Evolutionary conservation across 2,888 invertebrate genomes (phyloP).

Genomic region (Eupithecia inturbata): DNA sequence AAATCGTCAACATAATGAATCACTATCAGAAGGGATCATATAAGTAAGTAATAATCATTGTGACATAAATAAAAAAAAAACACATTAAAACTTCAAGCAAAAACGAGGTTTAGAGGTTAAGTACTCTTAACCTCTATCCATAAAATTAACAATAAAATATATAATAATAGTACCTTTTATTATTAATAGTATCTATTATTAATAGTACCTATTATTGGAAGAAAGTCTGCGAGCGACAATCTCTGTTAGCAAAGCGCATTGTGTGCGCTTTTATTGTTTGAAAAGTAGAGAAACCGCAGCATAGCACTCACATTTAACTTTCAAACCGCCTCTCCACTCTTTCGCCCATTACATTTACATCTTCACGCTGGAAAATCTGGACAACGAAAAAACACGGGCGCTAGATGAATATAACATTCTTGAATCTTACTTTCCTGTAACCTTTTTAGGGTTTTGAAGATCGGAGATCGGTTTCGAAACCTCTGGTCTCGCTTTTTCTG

Average conservation of each 20-base stretch:
- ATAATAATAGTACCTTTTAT: too few relatives aligned
- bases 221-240: conserved; percentile 12
- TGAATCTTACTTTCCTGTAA: background rate
- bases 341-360: conserved; percentile 21
- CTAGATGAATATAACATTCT: background rate
- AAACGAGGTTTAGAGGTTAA: background rate
- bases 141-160: background rate
- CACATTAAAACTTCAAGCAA: background rate
- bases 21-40: too few relatives aligned
- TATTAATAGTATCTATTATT: too few relatives aligned
- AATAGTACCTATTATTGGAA: too few relatives aligned
- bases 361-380: conserved; percentile 21
- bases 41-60: too few relatives aligned
- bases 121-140: background rate
- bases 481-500: too few relatives aligned
- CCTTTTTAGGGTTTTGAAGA: too few relatives aligned
- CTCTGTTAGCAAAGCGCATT: conserved; percentile 23
- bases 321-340: conserved; percentile 43
- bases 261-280: conserved; percentile 37
- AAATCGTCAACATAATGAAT: background rate
- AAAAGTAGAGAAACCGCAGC: conserved; percentile 50
- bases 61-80: background rate
- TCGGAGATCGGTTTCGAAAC: too few relatives aligned
- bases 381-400: background rate
- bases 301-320: conserved; percentile 56